Base-by-base conservation (phyloP, 2,113 vertebrate species). In the Choloepus hoffmanni region DNA sequence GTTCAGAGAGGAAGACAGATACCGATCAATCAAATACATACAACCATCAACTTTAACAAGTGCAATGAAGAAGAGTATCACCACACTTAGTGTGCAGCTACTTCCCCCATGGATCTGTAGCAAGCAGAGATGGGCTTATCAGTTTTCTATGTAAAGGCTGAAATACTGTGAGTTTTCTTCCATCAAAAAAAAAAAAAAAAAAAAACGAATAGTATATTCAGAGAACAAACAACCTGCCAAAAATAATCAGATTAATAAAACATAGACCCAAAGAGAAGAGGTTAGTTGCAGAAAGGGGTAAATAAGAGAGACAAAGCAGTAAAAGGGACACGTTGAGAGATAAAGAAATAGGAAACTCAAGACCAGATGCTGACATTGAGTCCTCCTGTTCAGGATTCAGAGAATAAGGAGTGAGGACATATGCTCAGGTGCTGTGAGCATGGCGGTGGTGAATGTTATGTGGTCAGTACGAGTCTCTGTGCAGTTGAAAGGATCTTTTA, bases 171-270 rank as follows among this genome's bases (percentile, higher is more conserved):
- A 60, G 28, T 65, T 91, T 88, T 65, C n/a, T 70, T 9, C 68
- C 7, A 28, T 89, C 40, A 74, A 94, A 89, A 88, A n/a, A 84
- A 92, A 94, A 79, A 24, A 48, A 18, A 36, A 36, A 36, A 36
- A 36, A 36, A 36, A 36, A 36, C 21, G 23, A 82, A 74, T 78
- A 40, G n/a, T 67, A 85, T 26, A 76, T 60, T 84, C 40, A 79
- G 33, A 28, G 16, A 92, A 77, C 2, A 95, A 86, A 70, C 36
- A 6, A 68, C 18, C n/a, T 76, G 40, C 28, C 76, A 43, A 65
- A 95, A 95, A 78, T 77, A 82, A 95, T 58, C 26, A 84, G 62
- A 60, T 93, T 83, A 62, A 58, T 82, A 76, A 90, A 92, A 65
- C 55, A 70, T 11, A 72, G 36, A 19, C 43, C 84, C 13, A 7